phyloP scores from a whole-genome alignment of 2,113 vertebrate genomes.

The Physeter macrocephalus region DNA sequence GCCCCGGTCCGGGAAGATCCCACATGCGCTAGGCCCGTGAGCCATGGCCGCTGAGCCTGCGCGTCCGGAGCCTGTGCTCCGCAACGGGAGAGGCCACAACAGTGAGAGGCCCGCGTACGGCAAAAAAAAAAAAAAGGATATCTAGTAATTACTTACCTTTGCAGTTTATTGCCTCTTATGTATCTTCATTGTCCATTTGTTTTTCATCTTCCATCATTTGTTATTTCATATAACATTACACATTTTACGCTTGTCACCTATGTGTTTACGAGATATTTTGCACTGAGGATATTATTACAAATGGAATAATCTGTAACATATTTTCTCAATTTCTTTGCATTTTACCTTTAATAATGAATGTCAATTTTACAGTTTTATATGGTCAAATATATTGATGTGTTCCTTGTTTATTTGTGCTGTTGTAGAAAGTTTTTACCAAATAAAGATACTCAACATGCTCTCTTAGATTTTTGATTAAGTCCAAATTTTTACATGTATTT shows the following conservation, averaged over 20 bases:
- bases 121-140: background rate
- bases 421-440: background rate
- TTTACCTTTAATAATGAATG: background rate
- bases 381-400: background rate
- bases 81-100: too few species aligned
- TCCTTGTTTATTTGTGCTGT: background rate
- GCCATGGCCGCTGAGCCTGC: too few species aligned
- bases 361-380: background rate
- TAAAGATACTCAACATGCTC: background rate
- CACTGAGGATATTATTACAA: background rate
- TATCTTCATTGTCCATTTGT: background rate
- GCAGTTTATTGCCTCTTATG: background rate
- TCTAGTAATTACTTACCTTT: background rate
- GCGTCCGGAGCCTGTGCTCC: too few species aligned
- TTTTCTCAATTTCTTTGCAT: background rate
- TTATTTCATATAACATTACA: background rate
- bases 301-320: background rate
- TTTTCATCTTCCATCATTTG: background rate
- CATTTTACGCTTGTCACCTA: background rate
- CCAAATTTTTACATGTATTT: background rate
- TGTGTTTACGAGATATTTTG: background rate
- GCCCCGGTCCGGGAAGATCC: too few species aligned
- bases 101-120: too few species aligned
- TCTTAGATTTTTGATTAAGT: background rate
- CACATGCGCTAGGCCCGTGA: too few species aligned